These are phyloP conservation scores for Sesia apiformis DNA, from an alignment of 2,888 invertebrate genomes.

Conservation along the genomic window DNA sequence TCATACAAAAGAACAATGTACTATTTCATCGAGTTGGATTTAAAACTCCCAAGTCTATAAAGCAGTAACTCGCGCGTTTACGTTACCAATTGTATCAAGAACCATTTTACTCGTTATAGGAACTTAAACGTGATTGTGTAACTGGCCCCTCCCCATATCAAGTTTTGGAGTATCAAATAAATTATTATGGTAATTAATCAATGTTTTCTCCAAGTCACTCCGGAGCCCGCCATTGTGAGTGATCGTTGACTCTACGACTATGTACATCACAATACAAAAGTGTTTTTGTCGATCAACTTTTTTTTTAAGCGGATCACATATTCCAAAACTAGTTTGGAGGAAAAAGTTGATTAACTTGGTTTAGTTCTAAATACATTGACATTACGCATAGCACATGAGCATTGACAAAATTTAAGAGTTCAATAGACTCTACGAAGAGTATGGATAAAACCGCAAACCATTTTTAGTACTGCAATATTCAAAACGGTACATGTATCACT, in stretches of 20 bases:
- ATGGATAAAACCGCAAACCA: too few relatives aligned
- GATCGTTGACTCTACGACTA: slow-evolving; percentile 50
- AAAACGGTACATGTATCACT: slow-evolving; percentile 10
- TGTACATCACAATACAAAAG: slow-evolving; percentile 32
- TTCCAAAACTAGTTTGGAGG: background rate
- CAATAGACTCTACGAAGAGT: too few relatives aligned
- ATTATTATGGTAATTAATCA: slow-evolving; percentile 75
- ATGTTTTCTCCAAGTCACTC: slow-evolving; percentile 73
- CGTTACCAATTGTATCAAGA: slow-evolving; percentile 32
- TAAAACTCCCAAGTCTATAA: slow-evolving; percentile 32
- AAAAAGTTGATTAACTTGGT: too few relatives aligned
- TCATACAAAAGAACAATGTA: slow-evolving; percentile 64
- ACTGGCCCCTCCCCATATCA: slow-evolving; percentile 62
- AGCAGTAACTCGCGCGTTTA: slow-evolving; percentile 29
- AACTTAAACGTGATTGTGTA: slow-evolving; percentile 55
- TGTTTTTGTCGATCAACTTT: slow-evolving; percentile 49
- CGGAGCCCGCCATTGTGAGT: slow-evolving; percentile 58
- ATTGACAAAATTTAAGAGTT: too few relatives aligned
- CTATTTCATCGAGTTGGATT: slow-evolving; percentile 57
- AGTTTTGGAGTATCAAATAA: slow-evolving; percentile 74
- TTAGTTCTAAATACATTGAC: too few relatives aligned
- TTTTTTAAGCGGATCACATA: slow-evolving; percentile 21
- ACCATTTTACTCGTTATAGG: slow-evolving; percentile 14
- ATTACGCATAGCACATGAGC: too few relatives aligned
- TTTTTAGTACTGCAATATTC: too few relatives aligned